A percentile compares a stretch with the other conserved stretches of the same genome.
These are phyloP conservation scores for Nothura maculosa DNA, from an alignment of 2,797 vertebrate genomes.

Conservation along the genomic window DNA sequence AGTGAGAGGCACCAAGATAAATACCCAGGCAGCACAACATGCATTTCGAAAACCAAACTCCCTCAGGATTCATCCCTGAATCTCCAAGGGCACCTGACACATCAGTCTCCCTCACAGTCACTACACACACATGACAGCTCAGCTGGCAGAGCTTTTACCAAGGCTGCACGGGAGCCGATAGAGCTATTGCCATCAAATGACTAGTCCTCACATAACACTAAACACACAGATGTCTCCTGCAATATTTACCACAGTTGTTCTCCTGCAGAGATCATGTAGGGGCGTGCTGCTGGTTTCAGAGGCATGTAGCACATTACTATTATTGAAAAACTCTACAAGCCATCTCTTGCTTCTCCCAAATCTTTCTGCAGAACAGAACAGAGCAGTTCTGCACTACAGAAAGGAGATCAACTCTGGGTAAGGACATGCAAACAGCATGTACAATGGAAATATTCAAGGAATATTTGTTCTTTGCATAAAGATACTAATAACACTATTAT, in stretches of 20 bases:
- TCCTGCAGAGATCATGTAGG: not conserved
- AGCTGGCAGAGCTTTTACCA: not conserved
- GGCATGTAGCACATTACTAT: not conserved
- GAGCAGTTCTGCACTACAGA: not conserved
- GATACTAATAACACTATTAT: not conserved
- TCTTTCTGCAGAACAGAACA: not conserved
- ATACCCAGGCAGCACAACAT: not conserved
- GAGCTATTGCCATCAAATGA: not conserved
- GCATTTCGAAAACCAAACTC: not conserved
- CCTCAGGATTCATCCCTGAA: not conserved
- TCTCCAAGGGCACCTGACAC: not conserved
- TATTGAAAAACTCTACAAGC: not conserved
- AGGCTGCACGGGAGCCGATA: not conserved
- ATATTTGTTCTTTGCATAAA: not conserved
- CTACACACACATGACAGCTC: not conserved
- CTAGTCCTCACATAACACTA: not conserved
- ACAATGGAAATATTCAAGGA: not conserved
- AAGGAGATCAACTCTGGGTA: not conserved
- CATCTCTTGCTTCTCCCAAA: not conserved
- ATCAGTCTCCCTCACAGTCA: not conserved
- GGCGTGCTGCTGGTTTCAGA: rapidly evolving
- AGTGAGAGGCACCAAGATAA: not conserved
- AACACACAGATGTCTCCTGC: not conserved
- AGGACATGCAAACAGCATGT: not conserved
- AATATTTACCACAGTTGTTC: not conserved